A percentile compares a stretch with the other conserved stretches of the same genome.
These are phyloP conservation scores for Gyps fulvus DNA, from an alignment of 2,113 vertebrate species.

Conservation along the genomic window DNA sequence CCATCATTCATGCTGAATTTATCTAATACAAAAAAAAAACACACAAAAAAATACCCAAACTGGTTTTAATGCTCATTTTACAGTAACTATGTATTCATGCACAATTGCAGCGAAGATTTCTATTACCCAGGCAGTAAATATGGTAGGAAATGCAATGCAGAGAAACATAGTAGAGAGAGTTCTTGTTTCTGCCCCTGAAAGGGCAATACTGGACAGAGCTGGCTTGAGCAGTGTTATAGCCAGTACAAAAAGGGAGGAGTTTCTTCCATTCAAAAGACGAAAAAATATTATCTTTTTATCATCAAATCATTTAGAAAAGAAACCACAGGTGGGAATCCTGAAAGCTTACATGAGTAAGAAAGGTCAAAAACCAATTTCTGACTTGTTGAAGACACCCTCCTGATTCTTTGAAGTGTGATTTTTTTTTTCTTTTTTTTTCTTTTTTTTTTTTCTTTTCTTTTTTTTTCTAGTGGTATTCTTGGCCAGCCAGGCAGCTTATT, in stretches of 20 bases:
- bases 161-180: background rate
- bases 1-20: background rate
- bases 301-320: constrained; percentile 57
- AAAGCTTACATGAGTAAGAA: constrained; percentile 58
- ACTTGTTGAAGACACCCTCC: constrained; percentile 60
- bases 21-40: background rate
- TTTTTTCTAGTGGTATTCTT: background rate
- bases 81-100: background rate
- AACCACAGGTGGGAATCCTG: constrained; percentile 55
- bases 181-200: background rate
- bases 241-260: constrained; percentile 31
- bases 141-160: background rate
- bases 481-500: constrained; percentile 19
- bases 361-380: constrained; percentile 66
- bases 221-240: background rate
- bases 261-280: constrained; percentile 40
- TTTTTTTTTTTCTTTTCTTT: background rate
- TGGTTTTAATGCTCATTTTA: background rate
- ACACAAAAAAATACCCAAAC: background rate
- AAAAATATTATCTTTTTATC: constrained; percentile 52
- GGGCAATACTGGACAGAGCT: background rate
- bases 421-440: background rate
- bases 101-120: background rate
- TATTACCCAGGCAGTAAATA: background rate
- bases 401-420: constrained; percentile 45